A percentile compares a stretch with the other conserved stretches of the same genome.
Conservation (phyloP, 1,140 invertebrate species). For the Brachionus asplanchnoidis region DNA sequence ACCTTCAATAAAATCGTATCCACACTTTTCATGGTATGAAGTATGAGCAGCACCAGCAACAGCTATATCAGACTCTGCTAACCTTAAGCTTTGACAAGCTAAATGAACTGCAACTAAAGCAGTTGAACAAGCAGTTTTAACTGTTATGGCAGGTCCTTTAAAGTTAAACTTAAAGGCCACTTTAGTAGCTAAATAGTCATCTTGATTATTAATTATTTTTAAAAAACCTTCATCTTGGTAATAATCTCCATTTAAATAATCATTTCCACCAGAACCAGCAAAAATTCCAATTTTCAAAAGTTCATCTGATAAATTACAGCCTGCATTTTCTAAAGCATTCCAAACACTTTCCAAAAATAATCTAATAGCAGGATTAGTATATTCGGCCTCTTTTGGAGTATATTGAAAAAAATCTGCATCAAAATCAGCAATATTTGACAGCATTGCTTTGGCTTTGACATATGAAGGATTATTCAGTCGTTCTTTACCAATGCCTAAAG, state of each 20-base stretch:
- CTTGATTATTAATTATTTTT: background rate
- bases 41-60: background rate
- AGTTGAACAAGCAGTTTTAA: slow-evolving; percentile 17
- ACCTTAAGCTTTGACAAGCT: background rate
- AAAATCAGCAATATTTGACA: background rate
- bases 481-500: background rate
- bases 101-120: background rate
- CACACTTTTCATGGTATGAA: background rate
- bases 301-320: background rate
- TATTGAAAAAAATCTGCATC: background rate
- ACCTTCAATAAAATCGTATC: background rate
- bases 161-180: slow-evolving; percentile 5
- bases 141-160: background rate
- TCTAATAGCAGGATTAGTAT: background rate
- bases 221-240: slow-evolving; percentile 1
- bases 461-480: background rate
- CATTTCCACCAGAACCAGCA: background rate
- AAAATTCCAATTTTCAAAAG: background rate
- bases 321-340: background rate
- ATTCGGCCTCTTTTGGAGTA: background rate
- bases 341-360: background rate
- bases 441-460: background rate
- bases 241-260: background rate
- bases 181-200: background rate
- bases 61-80: background rate